Conservation (phyloP, 2,113 vertebrate genomes). For the Barbus barbus region DNA sequence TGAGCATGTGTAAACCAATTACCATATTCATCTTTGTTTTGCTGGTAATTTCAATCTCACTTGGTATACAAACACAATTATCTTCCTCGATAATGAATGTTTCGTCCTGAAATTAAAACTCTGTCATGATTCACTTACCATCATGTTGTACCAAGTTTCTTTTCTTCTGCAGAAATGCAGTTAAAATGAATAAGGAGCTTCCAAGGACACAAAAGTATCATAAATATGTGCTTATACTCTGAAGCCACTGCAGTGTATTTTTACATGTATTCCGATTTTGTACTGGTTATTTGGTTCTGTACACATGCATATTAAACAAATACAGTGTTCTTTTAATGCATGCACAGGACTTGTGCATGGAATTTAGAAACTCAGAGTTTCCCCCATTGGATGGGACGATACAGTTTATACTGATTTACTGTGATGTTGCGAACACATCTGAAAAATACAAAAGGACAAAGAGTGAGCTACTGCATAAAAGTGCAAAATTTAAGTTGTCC, state of each 20-base stretch:
- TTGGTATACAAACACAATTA: not conserved
- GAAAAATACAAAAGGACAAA: not conserved
- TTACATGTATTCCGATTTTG: not conserved
- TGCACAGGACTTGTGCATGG: not conserved
- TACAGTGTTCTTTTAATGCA: not conserved
- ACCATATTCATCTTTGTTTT: not conserved
- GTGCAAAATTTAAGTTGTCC: too few relatives aligned
- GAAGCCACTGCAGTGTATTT: not conserved
- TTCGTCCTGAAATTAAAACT: not conserved
- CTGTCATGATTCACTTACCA: not conserved
- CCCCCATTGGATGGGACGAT: not conserved
- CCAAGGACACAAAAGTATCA: not conserved
- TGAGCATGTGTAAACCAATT: not conserved
- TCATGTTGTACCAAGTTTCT: not conserved
- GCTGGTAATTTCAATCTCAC: not conserved
- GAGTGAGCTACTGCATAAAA: too few relatives aligned
- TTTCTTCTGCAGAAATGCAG: not conserved
- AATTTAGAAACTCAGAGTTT: not conserved
- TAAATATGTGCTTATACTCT: not conserved
- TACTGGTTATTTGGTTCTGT: not conserved
- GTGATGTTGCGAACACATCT: not conserved
- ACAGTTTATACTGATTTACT: not conserved
- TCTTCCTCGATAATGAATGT: not conserved
- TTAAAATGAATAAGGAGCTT: not conserved
- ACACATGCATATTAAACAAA: not conserved